Conservation (phyloP, 1,140 invertebrate species). For the Chrysopa pallens region DNA sequence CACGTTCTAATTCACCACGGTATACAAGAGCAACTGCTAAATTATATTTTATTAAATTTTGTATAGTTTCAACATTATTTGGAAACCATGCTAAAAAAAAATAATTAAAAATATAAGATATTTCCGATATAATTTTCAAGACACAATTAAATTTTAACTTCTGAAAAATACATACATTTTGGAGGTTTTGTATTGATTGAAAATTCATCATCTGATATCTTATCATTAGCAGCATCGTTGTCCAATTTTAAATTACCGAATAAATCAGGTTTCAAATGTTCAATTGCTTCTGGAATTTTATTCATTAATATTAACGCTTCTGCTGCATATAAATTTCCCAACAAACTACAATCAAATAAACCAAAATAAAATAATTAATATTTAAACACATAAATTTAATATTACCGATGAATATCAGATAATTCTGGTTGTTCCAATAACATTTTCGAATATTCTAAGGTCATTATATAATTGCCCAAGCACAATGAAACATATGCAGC, state of each 20-base stretch:
- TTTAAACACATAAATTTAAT: slow-evolving; percentile 3
- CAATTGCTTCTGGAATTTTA: slow-evolving; percentile 64
- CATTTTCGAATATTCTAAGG: slow-evolving; percentile 55
- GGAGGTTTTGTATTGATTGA: slow-evolving; percentile 23
- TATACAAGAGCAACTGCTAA: slow-evolving; percentile 59
- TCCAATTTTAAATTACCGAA: slow-evolving; percentile 18
- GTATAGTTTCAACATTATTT: slow-evolving; percentile 39
- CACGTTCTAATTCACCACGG: slow-evolving; percentile 57
- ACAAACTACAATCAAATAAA: slow-evolving; percentile 35
- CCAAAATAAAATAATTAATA: slow-evolving; percentile 1
- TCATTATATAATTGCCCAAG: slow-evolving; percentile 66
- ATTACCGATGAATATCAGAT: slow-evolving; percentile 21
- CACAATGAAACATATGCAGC: slow-evolving; percentile 72
- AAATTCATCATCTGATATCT: slow-evolving; percentile 12
- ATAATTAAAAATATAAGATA: slow-evolving; percentile 15
- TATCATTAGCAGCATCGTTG: slow-evolving; percentile 17
- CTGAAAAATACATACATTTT: slow-evolving; percentile 10
- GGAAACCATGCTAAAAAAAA: slow-evolving; percentile 45
- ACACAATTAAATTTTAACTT: slow-evolving; percentile 8
- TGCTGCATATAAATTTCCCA: slow-evolving; percentile 76
- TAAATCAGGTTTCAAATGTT: slow-evolving; percentile 59
- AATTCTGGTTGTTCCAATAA: slow-evolving; percentile 43
- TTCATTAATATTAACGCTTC: slow-evolving; percentile 76
- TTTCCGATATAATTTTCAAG: no score
- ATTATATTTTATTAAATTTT: slow-evolving; percentile 59